A percentile compares a stretch with the other conserved stretches of the same genome.
Conservation (phyloP, 2,888 invertebrate species). For the Ptychoptera contaminata region DNA sequence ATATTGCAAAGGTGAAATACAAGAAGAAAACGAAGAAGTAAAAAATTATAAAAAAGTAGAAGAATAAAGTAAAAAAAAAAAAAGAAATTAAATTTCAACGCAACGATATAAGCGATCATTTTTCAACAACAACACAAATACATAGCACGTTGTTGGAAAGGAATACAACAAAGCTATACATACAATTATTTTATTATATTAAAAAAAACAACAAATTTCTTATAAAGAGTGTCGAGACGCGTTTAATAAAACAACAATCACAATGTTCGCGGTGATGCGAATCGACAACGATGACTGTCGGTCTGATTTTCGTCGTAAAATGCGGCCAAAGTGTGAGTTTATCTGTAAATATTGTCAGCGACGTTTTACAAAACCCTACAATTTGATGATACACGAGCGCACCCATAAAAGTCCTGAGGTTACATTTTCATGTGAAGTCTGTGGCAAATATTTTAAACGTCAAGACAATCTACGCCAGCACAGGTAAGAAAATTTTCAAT, state of each 20-base stretch:
- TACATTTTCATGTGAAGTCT: slow-evolving; percentile 94
- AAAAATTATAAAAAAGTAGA: too few species aligned
- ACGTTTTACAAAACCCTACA: slow-evolving; percentile 96
- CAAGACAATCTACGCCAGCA: slow-evolving; percentile 93
- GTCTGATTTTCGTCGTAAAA: slow-evolving; percentile 73
- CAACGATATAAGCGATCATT: too few species aligned
- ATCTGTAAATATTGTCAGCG: slow-evolving; percentile 97
- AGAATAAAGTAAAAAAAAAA: too few species aligned
- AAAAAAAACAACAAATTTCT: too few species aligned
- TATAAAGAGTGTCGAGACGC: not conserved
- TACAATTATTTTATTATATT: too few species aligned
- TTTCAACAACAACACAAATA: too few species aligned
- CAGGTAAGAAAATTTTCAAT: slow-evolving; percentile 44
- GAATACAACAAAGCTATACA: too few species aligned
- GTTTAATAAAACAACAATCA: slow-evolving; percentile 23
- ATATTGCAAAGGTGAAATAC: too few species aligned
- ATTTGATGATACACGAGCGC: slow-evolving; percentile 95
- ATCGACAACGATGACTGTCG: slow-evolving; percentile 75
- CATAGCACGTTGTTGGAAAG: too few species aligned
- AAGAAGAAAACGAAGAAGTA: too few species aligned
- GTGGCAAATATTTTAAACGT: slow-evolving; percentile 93
- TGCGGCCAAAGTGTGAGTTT: slow-evolving; percentile 91
- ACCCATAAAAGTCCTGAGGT: slow-evolving; percentile 94
- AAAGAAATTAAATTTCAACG: too few species aligned
- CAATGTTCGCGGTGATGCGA: slow-evolving; percentile 83